Percentiles rank a stretch among this genome's conserved stretches.
phyloP scores from a whole-genome alignment of 2,113 vertebrate genomes.

The Pangasianodon hypophthalmus region DNA sequence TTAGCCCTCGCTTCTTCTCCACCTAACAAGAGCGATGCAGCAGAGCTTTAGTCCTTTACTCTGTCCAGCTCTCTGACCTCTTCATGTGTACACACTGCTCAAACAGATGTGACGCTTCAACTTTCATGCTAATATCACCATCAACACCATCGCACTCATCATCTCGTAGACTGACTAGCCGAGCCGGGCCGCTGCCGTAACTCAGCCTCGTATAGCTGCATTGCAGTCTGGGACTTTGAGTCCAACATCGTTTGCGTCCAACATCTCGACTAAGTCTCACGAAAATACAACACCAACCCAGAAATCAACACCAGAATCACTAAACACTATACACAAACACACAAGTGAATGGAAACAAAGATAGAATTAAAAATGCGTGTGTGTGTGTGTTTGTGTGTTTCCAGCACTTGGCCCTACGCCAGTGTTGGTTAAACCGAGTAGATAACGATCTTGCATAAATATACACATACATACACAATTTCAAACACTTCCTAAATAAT shows the following conservation, averaged over 20 bases:
- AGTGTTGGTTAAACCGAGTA: neutral
- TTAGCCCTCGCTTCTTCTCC: neutral
- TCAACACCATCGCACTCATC: neutral
- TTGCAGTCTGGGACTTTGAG: neutral
- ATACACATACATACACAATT: constrained; percentile 18
- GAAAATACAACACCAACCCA: neutral
- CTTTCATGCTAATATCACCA: neutral
- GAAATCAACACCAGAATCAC: neutral
- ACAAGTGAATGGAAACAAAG: neutral
- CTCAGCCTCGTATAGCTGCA: neutral
- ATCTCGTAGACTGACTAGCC: neutral
- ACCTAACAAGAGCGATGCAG: neutral
- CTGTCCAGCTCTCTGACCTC: neutral
- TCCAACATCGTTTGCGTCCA: neutral
- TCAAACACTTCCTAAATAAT: constrained; percentile 20
- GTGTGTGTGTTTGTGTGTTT: neutral
- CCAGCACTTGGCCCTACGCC: neutral
- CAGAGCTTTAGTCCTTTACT: neutral
- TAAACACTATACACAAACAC: neutral
- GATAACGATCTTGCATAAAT: constrained; percentile 10
- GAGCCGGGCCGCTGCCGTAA: neutral
- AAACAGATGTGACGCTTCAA: neutral
- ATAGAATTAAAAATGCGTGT: neutral
- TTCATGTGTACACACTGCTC: neutral
- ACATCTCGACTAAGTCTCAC: neutral